Evolutionary conservation across 2,888 invertebrate species (phyloP).

Genomic region (Cheiracanthium punctorium): DNA sequence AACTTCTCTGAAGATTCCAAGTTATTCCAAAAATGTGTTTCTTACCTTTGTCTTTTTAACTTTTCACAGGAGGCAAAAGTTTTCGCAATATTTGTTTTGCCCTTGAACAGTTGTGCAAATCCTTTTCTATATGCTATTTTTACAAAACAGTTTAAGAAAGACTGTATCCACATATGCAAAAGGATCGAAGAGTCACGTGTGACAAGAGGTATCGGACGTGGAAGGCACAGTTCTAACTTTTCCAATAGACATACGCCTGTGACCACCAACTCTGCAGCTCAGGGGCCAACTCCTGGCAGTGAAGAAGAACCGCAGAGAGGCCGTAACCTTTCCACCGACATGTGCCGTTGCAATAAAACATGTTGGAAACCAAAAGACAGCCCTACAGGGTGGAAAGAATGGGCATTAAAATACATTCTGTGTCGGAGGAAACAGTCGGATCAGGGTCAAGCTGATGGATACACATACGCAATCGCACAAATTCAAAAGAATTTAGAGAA

Average conservation of each 20-base stretch:
- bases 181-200: conserved; percentile 95
- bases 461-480: conserved; percentile 85
- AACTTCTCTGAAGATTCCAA: too few species aligned
- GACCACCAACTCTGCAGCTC: conserved; percentile 85
- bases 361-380: conserved; percentile 28
- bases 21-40: too few species aligned
- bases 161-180: conserved; percentile 95
- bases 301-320: conserved; percentile 81
- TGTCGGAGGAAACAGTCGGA: conserved; percentile 49
- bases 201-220: conserved; percentile 89
- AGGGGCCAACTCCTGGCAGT: conserved; percentile 35
- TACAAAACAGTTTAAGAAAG: conserved; percentile 98
- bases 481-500: conserved; percentile 81
- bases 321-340: conserved; percentile 45
- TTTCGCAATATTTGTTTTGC: conserved; percentile 95
- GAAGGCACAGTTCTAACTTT: conserved; percentile 90
- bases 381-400: conserved; percentile 53
- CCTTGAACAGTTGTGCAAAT: conserved; percentile 97
- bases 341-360: conserved; percentile 44
- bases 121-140: conserved; percentile 98
- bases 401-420: conserved; percentile 59
- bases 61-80: conserved; percentile 87
- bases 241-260: conserved; percentile 91
- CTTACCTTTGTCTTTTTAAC: not conserved
- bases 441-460: conserved; percentile 78